A percentile compares a stretch with the other conserved stretches of the same genome.
Evolutionary conservation across 2,113 vertebrate genomes (phyloP).

Genomic region (Mionectes macconnelli): DNA sequence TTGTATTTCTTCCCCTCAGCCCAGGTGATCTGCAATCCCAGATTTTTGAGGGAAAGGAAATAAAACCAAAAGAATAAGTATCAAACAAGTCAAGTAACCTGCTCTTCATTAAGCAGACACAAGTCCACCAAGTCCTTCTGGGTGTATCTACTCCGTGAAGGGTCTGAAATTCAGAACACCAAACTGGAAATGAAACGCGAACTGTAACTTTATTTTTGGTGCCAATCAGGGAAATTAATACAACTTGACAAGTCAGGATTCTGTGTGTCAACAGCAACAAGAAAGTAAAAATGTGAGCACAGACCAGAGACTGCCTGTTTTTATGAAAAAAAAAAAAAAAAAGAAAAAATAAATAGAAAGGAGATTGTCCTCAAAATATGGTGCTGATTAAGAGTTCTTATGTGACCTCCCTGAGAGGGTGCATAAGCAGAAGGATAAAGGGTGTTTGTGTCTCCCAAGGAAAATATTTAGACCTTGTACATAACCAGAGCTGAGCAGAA

Average conservation of each 20-base stretch:
- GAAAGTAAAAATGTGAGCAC: background rate
- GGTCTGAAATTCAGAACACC: background rate
- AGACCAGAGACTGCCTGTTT: background rate
- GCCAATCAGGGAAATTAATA: conserved; percentile 4
- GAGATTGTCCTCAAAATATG: background rate
- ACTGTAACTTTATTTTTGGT: background rate
- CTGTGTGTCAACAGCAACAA: background rate
- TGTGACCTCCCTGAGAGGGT: background rate
- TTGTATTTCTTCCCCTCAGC: fast-evolving
- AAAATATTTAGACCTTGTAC: conserved; percentile 46
- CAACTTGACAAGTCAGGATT: background rate
- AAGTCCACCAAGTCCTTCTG: background rate
- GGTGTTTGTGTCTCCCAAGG: conserved; percentile 5
- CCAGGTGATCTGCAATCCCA: background rate
- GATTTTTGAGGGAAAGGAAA: background rate
- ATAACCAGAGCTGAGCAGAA: conserved; percentile 43
- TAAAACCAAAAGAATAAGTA: background rate
- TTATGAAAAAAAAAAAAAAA: background rate
- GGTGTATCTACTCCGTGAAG: background rate
- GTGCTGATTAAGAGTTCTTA: conserved; percentile 3
- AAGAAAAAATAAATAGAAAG: background rate
- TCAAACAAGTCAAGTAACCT: background rate
- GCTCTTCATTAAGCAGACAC: background rate
- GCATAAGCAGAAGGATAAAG: background rate
- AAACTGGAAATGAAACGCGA: background rate